Evolutionary conservation across 2,888 invertebrate genomes (phyloP).

Genomic region (Lobophora halterata): DNA sequence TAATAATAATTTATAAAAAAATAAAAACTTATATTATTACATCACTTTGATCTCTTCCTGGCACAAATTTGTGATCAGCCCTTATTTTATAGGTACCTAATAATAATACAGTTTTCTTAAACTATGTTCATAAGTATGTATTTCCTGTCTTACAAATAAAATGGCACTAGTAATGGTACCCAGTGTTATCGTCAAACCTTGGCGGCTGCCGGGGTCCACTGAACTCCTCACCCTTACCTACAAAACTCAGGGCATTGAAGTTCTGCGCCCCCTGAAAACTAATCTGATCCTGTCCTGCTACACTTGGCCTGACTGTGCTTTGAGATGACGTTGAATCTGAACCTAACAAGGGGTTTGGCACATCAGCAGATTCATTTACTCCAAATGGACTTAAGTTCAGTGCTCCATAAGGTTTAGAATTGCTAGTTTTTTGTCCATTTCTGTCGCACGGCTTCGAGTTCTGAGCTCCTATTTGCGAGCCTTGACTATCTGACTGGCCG

Average conservation of each 20-base stretch:
- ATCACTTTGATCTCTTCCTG: too few species aligned
- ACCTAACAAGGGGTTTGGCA: conserved; percentile 12
- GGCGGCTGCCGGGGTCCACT: conserved; percentile 58
- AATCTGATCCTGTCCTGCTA: conserved; percentile 18
- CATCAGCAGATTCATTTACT: neutral
- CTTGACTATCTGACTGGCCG: conserved; percentile 4
- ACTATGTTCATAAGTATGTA: too few species aligned
- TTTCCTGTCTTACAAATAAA: conserved; percentile 4
- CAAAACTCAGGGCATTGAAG: conserved; percentile 33
- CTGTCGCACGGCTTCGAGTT: conserved; percentile 3
- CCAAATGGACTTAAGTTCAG: conserved; percentile 3
- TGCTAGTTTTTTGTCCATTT: neutral
- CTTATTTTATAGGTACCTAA: too few species aligned
- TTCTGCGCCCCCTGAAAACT: conserved; percentile 34
- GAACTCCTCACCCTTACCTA: conserved; percentile 56
- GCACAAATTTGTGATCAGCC: too few species aligned
- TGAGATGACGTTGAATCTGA: conserved; percentile 19
- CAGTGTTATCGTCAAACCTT: conserved; percentile 59
- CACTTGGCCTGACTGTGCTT: conserved; percentile 23
- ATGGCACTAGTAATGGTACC: conserved; percentile 65
- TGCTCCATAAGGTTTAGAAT: conserved; percentile 6
- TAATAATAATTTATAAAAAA: conserved; percentile 31
- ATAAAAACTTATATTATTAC: conserved; percentile 11
- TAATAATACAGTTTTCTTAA: too few species aligned
- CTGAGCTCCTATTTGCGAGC: conserved; percentile 1